Base-by-base conservation (phyloP, 2,797 vertebrate species). In the Aldrovandia affinis region DNA sequence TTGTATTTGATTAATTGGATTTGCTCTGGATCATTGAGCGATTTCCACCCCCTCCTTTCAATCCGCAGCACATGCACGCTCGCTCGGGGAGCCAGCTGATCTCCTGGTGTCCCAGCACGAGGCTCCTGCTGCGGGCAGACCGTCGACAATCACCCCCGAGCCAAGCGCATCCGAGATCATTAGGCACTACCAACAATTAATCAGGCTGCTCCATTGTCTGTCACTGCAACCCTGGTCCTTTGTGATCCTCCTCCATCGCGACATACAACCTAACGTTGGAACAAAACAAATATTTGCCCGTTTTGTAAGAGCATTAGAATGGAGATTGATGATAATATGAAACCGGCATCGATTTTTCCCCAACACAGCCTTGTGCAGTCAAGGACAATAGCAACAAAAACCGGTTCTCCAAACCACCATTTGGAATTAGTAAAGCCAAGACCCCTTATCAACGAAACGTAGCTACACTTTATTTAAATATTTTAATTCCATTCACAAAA, bases 171-270 rank as follows among this genome's bases (percentile, higher is more conserved):
- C 39, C 39, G 39, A 75, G 39, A 42, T 47, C 70, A 75, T 75
- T 75, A 44, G 70, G 20, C 39, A 22, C 70, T n/a, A 75, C 70
- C 70, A 52, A 44, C 70, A 78, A 75, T 78, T 63, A 73, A 78
- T 78, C 73, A 47, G 39, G 15, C 42, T 42, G 82, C 54, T 28
- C 57, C 73, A 47, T 78, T 78, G 82, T 83, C 55, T 28, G 82
- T 83, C 57, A 33, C 73, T 36, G 54, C 57, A n/a, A n/a, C 70
- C 55, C 55, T 59, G 39, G 18, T 73, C 44, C 82, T 78, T 78
- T 78, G 82, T 83, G 55, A 30, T 50, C 36, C 55, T 1, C 10
- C 1, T 75, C 70, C 70, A 18, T 75, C 36, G 20, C 39, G 22
- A 20, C 44, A 75, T 47, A 75, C 39, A 18, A 75, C 42, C 39